Conservation (phyloP, 2,797 vertebrate genomes). For the Merluccius polli region DNA sequence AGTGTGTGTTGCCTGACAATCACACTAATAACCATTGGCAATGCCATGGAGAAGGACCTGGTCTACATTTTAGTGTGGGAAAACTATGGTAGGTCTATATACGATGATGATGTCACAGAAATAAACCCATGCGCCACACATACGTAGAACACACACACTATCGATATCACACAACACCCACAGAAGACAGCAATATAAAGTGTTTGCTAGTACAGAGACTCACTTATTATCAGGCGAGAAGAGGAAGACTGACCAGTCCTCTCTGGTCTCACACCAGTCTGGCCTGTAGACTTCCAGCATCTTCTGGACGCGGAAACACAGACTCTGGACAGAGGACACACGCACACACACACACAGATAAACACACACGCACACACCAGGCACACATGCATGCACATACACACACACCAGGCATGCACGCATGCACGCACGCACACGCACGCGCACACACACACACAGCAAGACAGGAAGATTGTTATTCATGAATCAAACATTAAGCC, state of each 20-base stretch:
- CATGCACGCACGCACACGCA: conserved; percentile 8
- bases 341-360: conserved; percentile 7
- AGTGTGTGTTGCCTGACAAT: too few relatives aligned
- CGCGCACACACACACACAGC: background rate
- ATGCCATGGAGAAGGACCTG: too few relatives aligned
- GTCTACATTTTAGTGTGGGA: too few relatives aligned
- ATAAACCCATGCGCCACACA: too few relatives aligned
- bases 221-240: conserved; percentile 88
- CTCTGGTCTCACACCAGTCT: conserved; percentile 82
- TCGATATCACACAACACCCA: too few relatives aligned
- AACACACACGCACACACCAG: conserved; percentile 9
- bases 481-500: background rate
- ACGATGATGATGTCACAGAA: too few relatives aligned
- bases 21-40: too few relatives aligned
- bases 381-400: background rate
- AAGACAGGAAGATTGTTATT: background rate
- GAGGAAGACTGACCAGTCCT: conserved; percentile 86
- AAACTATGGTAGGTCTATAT: too few relatives aligned
- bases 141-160: too few relatives aligned
- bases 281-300: conserved; percentile 87
- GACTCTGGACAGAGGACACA: conserved; percentile 63
- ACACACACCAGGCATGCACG: background rate
- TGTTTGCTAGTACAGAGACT: conserved; percentile 27
- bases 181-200: background rate
- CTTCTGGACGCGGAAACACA: conserved; percentile 85